Base-by-base conservation (phyloP, 1,140 invertebrate species). In the Drosophila miranda region DNA sequence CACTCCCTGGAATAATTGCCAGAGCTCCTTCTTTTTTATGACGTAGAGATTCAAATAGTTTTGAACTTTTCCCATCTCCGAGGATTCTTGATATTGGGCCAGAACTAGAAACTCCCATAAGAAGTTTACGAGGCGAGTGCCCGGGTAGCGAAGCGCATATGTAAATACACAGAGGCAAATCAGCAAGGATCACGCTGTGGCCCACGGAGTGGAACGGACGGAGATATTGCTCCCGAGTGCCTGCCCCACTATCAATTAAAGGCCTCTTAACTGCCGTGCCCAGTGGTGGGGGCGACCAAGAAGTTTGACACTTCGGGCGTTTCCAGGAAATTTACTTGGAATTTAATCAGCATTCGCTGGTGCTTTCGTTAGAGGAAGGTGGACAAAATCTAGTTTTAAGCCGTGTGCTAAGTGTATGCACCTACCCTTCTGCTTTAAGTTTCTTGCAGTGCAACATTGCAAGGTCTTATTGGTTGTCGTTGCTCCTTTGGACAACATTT, bases 101-200 rank as follows among this genome's bases (percentile, higher is more conserved):
- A 87, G 74, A 84, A 86, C 81, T 86, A 86, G 81, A 86, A 86
- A 87, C 82, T 87, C 73, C 50, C 81, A 84, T 84, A 82, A 82
- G 82, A 87, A 83, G 60, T 86, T 86, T 86, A 86, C 81, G 81
- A 84, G 77, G 72, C 70, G 61, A 78, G 59, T 52, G 59, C 53
- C 51, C 41, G 41, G 45, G 45, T 45, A 62, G 58, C 51, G 55
- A 46, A 54, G 56, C 74, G 60, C 82, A 70, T 66, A 78, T 87
- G 73, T 74, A 86, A 78, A 87, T 86, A 75, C 81, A 86, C 82
- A 67, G 82, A 19, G 69, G 43, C 54, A 59, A 86, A 78, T 57
- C 34, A 11, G 49, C 44, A 13, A 42, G 46, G 41, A 23, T 34
- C n/a, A 2, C 28, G 8, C 21, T 11, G 26, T 4, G 13, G 14